phyloP scores from a whole-genome alignment of 1,140 invertebrate genomes.

The Hermetia illucens region DNA sequence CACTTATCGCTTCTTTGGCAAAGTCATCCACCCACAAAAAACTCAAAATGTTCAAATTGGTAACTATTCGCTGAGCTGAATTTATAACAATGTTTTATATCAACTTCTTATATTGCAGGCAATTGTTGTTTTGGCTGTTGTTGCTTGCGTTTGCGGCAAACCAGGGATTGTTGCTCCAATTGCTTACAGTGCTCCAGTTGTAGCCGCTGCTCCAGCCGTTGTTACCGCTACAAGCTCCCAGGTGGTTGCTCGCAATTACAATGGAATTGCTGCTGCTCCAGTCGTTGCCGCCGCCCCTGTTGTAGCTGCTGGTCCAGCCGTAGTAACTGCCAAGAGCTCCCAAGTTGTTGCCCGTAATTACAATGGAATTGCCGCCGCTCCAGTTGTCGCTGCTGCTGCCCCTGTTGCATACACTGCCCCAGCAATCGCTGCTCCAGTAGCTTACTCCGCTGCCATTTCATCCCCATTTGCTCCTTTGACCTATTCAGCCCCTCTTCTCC shows the following conservation, averaged over 20 bases:
- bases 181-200: slow-evolving; percentile 11
- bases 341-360: slow-evolving; percentile 17
- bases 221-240: slow-evolving; percentile 34
- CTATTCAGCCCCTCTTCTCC: no score
- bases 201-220: slow-evolving; percentile 21
- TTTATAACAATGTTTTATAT: no score
- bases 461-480: no score
- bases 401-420: slow-evolving; percentile 26
- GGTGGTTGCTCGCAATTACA: slow-evolving; percentile 31
- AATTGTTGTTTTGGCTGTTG: slow-evolving; percentile 21
- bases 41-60: slow-evolving; percentile 30
- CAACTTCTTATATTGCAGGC: slow-evolving; percentile 13
- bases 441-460: no score
- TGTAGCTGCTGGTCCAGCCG: no score
- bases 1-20: no score
- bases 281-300: slow-evolving; percentile 16
- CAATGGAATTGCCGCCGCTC: slow-evolving; percentile 27
- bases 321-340: no score
- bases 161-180: no score
- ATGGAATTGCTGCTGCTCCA: slow-evolving; percentile 24
- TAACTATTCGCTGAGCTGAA: no score
- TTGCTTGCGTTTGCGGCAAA: slow-evolving; percentile 20
- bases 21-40: no score
- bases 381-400: slow-evolving; percentile 15
- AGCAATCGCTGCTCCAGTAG: slow-evolving; percentile 18